Evolutionary conservation across 2,113 vertebrate genomes (phyloP).

Genomic region (Narcine bancroftii): DNA sequence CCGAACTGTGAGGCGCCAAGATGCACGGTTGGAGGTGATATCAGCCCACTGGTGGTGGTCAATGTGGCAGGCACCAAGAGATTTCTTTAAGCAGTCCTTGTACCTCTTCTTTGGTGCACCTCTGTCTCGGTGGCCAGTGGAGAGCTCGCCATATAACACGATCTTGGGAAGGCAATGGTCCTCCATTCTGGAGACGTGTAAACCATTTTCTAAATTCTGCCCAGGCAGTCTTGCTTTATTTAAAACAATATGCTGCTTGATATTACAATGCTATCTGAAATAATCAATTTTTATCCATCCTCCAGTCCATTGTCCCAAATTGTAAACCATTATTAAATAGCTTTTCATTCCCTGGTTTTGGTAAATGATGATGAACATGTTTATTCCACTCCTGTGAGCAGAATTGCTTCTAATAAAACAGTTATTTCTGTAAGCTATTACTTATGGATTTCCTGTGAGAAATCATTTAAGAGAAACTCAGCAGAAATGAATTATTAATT

Average conservation of each 20-base stretch:
- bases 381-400: conserved; percentile 25
- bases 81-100: too few relatives aligned
- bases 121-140: too few relatives aligned
- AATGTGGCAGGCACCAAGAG: too few relatives aligned
- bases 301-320: neutral
- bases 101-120: too few relatives aligned
- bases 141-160: too few relatives aligned
- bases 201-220: neutral
- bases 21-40: too few relatives aligned
- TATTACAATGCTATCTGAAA: neutral
- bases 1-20: too few relatives aligned
- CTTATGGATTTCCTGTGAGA: conserved; percentile 36
- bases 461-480: conserved; percentile 25
- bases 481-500: conserved; percentile 37
- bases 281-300: conserved; percentile 17
- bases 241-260: neutral
- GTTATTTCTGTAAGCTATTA: conserved; percentile 31
- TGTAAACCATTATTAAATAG: conserved; percentile 24
- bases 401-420: conserved; percentile 32
- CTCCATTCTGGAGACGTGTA: too few relatives aligned
- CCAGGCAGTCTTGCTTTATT: conserved; percentile 4
- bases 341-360: conserved; percentile 21
- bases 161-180: too few relatives aligned
- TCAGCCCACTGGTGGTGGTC: too few relatives aligned
- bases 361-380: conserved; percentile 34